Base-by-base conservation (phyloP, 2,888 invertebrate genomes). In the Drosophila neotestacea region DNA sequence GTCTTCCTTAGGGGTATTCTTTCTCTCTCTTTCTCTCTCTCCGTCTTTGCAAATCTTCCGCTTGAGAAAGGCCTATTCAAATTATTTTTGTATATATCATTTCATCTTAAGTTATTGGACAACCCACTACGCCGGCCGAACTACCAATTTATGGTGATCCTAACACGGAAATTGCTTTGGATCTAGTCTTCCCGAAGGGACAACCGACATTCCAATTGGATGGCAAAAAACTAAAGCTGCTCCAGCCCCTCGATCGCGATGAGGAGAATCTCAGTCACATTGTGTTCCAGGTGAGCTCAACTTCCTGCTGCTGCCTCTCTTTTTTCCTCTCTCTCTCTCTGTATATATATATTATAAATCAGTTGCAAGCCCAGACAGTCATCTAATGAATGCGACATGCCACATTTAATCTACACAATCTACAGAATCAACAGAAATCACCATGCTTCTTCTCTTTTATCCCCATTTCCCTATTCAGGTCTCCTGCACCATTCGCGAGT, bases 111-210 rank as follows among this genome's bases (percentile, higher is more conserved):
- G 97, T 95, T 93, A 95, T 96, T 91, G 95, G 95, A 93, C 98
- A 98, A 94, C 95, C 95, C 90, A 97, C 97, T 73, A 94, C 94
- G 79, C 98, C 97, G 55, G 93, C 94, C 62, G 96, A 96, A 89
- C 93, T 98, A 87, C 97, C 98, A 67, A 96, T 98, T 90, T 95
- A 95, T 58, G 98, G 98, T 39, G 95, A 96, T 91, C 96, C 97
- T 13, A 95, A 94, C 90, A 95, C 95, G 70, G 95, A 96, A 92
- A 95, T 97, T 78, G 94, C 95, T 68, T 92, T 97, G 84, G 96
- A 96, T 83, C 94, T 97, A 69, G 95, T 95, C 72, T 97, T 97
- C 92, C 96, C 96, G 9, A 96, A 96, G 91, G 96, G 96, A 16
- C 95, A 95, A 59, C 95, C 96, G 59, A 93, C 96, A 79, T 98